phyloP scores from a whole-genome alignment of 1,140 invertebrate genomes.

The Sitodiplosis mosellana region DNA sequence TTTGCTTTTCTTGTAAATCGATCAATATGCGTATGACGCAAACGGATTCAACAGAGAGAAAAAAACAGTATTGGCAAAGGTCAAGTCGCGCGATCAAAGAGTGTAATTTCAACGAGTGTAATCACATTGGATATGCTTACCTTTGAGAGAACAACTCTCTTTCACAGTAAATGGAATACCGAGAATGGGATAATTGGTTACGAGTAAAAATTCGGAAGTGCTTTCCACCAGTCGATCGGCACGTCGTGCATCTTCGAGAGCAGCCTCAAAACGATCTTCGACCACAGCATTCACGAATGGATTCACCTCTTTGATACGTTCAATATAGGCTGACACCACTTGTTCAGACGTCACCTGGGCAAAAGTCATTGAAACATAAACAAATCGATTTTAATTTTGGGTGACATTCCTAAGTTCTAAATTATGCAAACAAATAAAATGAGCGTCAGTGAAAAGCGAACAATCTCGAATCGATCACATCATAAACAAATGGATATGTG shows the following conservation, averaged over 20 bases:
- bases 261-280: constrained; percentile 45
- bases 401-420: background rate
- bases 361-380: background rate
- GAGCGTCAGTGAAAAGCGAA: too few species aligned
- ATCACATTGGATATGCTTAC: constrained; percentile 23
- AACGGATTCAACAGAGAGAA: too few species aligned
- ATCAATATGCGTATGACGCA: background rate
- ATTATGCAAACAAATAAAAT: background rate
- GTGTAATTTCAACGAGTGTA: background rate
- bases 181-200: constrained; percentile 39
- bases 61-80: background rate
- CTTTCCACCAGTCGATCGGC: constrained; percentile 38
- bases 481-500: too few species aligned
- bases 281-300: constrained; percentile 53
- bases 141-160: constrained; percentile 45
- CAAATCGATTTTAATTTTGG: background rate
- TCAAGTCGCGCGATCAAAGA: background rate
- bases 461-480: too few species aligned
- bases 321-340: constrained; percentile 44
- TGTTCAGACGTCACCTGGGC: constrained; percentile 34
- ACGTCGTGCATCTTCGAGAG: constrained; percentile 42
- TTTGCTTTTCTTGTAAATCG: background rate
- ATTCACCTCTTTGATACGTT: constrained; percentile 50
- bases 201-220: constrained; percentile 22
- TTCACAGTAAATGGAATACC: constrained; percentile 66